These are phyloP conservation scores for Agonopterix heracliana DNA, from an alignment of 2,888 invertebrate genomes.

Conservation along the genomic window DNA sequence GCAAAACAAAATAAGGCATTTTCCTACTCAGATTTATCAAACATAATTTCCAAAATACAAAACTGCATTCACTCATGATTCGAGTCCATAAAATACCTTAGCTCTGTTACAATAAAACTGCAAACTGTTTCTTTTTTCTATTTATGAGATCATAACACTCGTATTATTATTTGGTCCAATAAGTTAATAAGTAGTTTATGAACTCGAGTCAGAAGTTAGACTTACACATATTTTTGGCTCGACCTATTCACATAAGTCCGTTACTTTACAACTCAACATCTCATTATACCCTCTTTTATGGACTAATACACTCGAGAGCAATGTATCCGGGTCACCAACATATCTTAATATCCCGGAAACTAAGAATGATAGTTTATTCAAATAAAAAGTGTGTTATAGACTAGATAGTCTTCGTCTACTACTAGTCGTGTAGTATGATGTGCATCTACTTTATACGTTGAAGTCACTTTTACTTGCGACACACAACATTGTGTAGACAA, in stretches of 20 bases:
- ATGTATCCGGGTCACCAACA: too few relatives aligned
- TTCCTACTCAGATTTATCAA: conserved; percentile 51
- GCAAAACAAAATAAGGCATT: conserved; percentile 73
- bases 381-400: too few relatives aligned
- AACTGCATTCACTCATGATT: conserved; percentile 33
- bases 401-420: too few relatives aligned
- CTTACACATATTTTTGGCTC: conserved; percentile 71
- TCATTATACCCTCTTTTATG: conserved; percentile 32
- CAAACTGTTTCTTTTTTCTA: conserved; percentile 14
- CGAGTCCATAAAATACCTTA: conserved; percentile 27
- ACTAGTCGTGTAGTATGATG: too few relatives aligned
- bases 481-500: too few relatives aligned
- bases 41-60: conserved; percentile 38
- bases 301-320: too few relatives aligned
- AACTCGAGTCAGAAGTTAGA: conserved; percentile 47
- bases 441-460: too few relatives aligned
- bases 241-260: conserved; percentile 46
- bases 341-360: too few relatives aligned
- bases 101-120: conserved; percentile 14
- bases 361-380: too few relatives aligned
- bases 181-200: conserved; percentile 40
- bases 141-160: conserved; percentile 57
- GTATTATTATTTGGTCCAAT: conserved; percentile 66
- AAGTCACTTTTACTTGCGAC: too few relatives aligned
- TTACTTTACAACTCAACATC: conserved; percentile 37